Conservation (phyloP, 2,888 invertebrate genomes). For the Caenorhabditis japonica region DNA sequence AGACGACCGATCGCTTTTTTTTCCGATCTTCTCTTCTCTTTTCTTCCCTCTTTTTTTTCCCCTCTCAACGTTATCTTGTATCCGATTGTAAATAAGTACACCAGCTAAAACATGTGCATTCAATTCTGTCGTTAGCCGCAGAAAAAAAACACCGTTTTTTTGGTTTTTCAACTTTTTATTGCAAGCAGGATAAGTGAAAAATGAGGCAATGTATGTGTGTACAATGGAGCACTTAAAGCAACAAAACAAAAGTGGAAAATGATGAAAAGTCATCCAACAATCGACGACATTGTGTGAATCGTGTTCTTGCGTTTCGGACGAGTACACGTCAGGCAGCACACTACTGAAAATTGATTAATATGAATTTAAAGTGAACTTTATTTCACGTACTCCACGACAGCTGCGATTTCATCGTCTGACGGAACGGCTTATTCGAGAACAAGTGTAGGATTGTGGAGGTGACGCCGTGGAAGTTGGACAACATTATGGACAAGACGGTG, state of each 20-base stretch:
- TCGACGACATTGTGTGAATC: slow-evolving; percentile 38
- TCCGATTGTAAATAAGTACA: slow-evolving; percentile 33
- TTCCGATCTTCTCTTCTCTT: slow-evolving; percentile 19
- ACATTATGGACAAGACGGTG: slow-evolving; percentile 21
- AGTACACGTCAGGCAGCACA: slow-evolving; percentile 15
- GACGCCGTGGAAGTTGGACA: slow-evolving; percentile 29
- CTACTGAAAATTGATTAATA: slow-evolving; percentile 12
- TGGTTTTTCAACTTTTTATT: slow-evolving; percentile 40
- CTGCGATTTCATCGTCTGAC: slow-evolving; percentile 40
- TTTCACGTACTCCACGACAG: slow-evolving; percentile 29
- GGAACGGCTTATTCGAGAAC: slow-evolving; percentile 44
- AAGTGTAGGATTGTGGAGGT: slow-evolving; percentile 39
- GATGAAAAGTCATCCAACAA: slow-evolving; percentile 21
- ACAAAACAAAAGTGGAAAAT: background rate
- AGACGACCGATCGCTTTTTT: slow-evolving; percentile 14
- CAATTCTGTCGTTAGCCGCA: slow-evolving; percentile 50
- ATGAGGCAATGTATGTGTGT: slow-evolving; percentile 7
- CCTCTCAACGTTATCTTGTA: background rate
- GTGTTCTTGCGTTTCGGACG: slow-evolving; percentile 14
- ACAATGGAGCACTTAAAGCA: background rate
- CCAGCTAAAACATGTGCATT: slow-evolving; percentile 50
- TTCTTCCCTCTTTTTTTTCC: slow-evolving; percentile 19
- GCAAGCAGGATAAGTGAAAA: slow-evolving; percentile 5
- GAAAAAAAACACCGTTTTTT: too few relatives aligned
- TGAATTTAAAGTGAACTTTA: background rate